Evolutionary conservation across 2,797 vertebrate genomes (phyloP), one percentile per base, ranked within the genome.

Genomic region (Hoplostethus atlanticus): DNA sequence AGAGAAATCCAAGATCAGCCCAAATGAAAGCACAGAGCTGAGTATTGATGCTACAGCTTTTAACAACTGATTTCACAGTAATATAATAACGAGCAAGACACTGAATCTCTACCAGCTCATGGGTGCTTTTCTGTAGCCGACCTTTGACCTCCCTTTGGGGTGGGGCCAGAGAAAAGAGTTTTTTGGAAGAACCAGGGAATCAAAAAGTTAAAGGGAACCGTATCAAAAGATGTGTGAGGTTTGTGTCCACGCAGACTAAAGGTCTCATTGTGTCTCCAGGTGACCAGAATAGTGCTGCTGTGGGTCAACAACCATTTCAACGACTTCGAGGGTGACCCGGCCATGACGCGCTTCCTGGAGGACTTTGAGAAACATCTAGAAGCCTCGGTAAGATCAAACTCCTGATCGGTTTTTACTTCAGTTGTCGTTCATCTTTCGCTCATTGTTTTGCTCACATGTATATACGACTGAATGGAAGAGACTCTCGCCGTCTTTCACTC

Each of bases 301-400:
- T 99, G 98, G 98, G 98, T 99, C 80, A 99, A 99, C 92, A 99
- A 99, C 91, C 98, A 99, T 85, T 99, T 99, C 87, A 99, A 98
- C 79, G 98, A 99, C 92, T 99, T 99, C 87, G 98, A 99, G 90
- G 97, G 97, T 12, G 96, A 99, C 88, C 94, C 94, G n/a, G 96
- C 96, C 56, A 99, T 99, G 98, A 98, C 97, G 2, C 94, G 86
- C 64, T 99, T 99, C 92, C 91, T 99, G 78, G 98, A 99, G 77
- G 96, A 98, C 53, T 99, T 99, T 89, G 97, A 98, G 83, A 98
- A 95, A 88, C 93, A 93, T 83, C 94, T 98, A 69, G 97, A 98
- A 94, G 87, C 89, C 15, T 91, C 96, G 59, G 97, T 98, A 95
- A 92, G 95, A 42, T n/a, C 10, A 46, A 42, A 47, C 17, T 0